Base-by-base conservation (phyloP, 2,113 vertebrate species). In the Dicrurus megarhynchus region DNA sequence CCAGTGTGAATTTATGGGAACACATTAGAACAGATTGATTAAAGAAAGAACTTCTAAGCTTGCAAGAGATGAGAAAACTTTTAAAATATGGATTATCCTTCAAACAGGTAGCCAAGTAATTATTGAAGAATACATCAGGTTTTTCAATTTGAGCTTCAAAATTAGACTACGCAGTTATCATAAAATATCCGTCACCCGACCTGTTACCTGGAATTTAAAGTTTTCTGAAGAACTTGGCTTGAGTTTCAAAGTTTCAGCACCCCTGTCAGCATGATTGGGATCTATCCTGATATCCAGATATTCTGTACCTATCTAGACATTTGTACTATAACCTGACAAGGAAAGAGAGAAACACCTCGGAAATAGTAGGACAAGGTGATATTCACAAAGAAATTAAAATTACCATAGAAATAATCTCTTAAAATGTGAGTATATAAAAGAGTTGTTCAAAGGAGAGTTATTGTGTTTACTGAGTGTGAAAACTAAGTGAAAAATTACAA, bases 81-180 rank as follows among this genome's bases (percentile, higher is more conserved):
- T 59, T 91, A 87, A 95, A 96, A 94, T 75, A 94, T 60, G 52
- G 88, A 93, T 90, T 93, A 92, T 30, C 77, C 76, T 85, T 92
- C 90, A 92, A 84, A 83, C 59, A 86, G 67, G 78, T 56, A 94
- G 92, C 30, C 68, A 67, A 86, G 68, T 52, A 81, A 86, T 86
- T 94, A 92, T 12, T 89, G 90, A 96, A 90, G 87, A 86, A 93
- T 41, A 83, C 68, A 78, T 44, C 26, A 80, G 33, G 35, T 70
- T 93, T 93, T 88, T 33, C 87, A 77, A 39, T 57, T 42, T 70
- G 83, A 60, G 64, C 56, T 94, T 82, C 85, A 67, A 68, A 94
- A 81, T 63, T 14, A 63, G 73, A 80, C 71, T 74, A 61, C 24
- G n/a, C 7, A 49, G 44, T 14, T 74, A 23, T 13, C 56, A 41